phyloP scores from a whole-genome alignment of 1,140 invertebrate genomes.

The Brachionus plicatilis region DNA sequence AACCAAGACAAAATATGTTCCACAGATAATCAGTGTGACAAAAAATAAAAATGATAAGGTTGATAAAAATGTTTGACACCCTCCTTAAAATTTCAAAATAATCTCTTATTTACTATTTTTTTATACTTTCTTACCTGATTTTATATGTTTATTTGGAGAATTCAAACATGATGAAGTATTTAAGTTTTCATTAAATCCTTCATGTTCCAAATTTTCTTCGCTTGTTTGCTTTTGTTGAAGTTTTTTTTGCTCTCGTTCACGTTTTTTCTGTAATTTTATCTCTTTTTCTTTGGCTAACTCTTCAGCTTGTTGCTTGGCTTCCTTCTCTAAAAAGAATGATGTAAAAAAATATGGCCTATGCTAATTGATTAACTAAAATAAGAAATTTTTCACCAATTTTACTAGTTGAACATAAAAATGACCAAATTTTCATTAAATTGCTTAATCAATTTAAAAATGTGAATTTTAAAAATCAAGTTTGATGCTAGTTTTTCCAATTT shows the following conservation, averaged over 20 bases:
- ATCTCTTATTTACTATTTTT: background rate
- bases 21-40: background rate
- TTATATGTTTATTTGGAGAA: background rate
- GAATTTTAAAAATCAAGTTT: no score
- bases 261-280: constrained; percentile 6
- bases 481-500: no score
- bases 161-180: background rate
- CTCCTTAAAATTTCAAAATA: background rate
- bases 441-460: no score
- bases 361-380: no score
- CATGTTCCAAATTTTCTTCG: background rate
- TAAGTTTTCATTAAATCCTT: background rate
- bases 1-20: background rate
- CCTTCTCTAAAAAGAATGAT: background rate
- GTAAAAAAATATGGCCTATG: background rate
- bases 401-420: no score
- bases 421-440: no score
- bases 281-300: constrained; percentile 31
- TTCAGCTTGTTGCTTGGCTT: background rate
- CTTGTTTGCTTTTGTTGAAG: background rate
- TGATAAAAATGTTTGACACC: background rate
- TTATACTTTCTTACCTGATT: background rate
- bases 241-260: background rate
- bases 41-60: background rate
- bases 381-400: no score